Percentiles rank a stretch among this genome's conserved stretches.
Evolutionary conservation across 1,140 invertebrate genomes (phyloP).

Genomic region (Sweltsa coloradensis): DNA sequence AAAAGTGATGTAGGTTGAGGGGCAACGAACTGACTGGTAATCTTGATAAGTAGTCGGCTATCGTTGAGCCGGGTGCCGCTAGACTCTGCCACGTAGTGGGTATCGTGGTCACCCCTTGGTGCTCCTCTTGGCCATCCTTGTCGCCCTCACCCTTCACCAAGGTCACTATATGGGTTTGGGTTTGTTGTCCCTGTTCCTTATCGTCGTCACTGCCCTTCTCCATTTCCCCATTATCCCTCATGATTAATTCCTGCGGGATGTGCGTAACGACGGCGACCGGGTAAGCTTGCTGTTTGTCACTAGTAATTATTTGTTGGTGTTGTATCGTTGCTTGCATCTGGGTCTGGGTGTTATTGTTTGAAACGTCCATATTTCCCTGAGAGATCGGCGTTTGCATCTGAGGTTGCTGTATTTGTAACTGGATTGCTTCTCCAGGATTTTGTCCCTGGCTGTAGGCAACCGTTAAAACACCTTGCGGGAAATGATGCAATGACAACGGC

Average conservation of each 20-base stretch:
- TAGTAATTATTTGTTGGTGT: slow-evolving; percentile 9
- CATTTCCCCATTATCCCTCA: slow-evolving; percentile 34
- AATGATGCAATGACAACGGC: slow-evolving; percentile 49
- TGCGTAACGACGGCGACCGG: slow-evolving; percentile 35
- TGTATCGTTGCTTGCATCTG: no score
- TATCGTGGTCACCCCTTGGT: slow-evolving; percentile 33
- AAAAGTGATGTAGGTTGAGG: slow-evolving; percentile 39
- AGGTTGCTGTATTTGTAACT: slow-evolving; percentile 24
- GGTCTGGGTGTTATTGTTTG: background rate
- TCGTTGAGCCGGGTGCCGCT: slow-evolving; percentile 55
- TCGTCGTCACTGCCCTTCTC: slow-evolving; percentile 38
- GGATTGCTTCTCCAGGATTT: slow-evolving; percentile 37
- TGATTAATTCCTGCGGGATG: slow-evolving; percentile 25
- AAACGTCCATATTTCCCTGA: slow-evolving; percentile 4
- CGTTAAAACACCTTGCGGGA: slow-evolving; percentile 48
- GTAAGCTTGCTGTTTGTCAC: slow-evolving; percentile 24
- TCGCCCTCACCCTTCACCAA: slow-evolving; percentile 49
- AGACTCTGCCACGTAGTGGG: slow-evolving; percentile 58
- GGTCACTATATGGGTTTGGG: slow-evolving; percentile 4
- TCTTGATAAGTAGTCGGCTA: slow-evolving; percentile 72
- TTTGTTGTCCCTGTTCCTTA: background rate
- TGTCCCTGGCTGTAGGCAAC: slow-evolving; percentile 45
- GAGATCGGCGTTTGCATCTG: slow-evolving; percentile 3
- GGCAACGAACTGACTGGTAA: slow-evolving; percentile 44
- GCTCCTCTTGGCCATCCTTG: slow-evolving; percentile 65